Percentiles rank a stretch among this genome's conserved stretches.
phyloP scores from a whole-genome alignment of 2,797 vertebrate species.

The Chaetodon trifasciatus region DNA sequence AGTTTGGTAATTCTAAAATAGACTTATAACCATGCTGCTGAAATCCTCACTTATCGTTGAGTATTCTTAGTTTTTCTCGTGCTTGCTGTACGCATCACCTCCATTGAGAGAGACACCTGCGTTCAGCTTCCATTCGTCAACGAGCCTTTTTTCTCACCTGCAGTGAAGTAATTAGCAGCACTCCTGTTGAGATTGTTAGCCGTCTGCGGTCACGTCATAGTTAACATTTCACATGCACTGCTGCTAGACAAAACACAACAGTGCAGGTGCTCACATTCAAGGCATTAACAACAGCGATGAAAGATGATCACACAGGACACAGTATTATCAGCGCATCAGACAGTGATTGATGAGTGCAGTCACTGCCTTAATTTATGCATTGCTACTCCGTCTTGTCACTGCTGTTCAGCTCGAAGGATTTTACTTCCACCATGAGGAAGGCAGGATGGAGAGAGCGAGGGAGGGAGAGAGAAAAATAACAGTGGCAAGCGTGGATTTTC shows the following conservation, averaged over 20 bases:
- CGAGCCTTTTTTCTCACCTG: not conserved
- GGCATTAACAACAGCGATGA: conserved; percentile 67
- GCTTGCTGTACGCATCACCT: not conserved
- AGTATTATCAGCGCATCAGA: conserved; percentile 73
- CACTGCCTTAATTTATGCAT: conserved; percentile 80
- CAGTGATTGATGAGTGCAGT: conserved; percentile 76
- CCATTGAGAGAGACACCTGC: conserved; percentile 8
- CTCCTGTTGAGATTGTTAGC: conserved; percentile 8
- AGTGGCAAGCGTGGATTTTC: conserved; percentile 84
- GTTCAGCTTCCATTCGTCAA: conserved; percentile 3
- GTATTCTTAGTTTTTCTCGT: not conserved
- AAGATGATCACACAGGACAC: conserved; percentile 65
- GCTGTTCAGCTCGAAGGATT: conserved; percentile 76
- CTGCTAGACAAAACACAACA: conserved; percentile 35
- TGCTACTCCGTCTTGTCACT: conserved; percentile 79
- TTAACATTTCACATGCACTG: conserved; percentile 34
- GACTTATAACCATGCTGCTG: not conserved
- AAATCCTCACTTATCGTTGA: not conserved
- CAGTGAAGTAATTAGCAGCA: conserved; percentile 25
- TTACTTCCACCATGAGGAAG: conserved; percentile 68
- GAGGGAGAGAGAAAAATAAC: conserved; percentile 58
- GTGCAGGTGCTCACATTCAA: conserved; percentile 41
- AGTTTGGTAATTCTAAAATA: not conserved
- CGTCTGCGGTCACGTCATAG: conserved; percentile 4
- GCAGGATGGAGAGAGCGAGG: conserved; percentile 43